Percentiles rank a stretch among this genome's conserved stretches.
phyloP scores from a whole-genome alignment of 2,888 invertebrate species.

The Acrobasis suavella region DNA sequence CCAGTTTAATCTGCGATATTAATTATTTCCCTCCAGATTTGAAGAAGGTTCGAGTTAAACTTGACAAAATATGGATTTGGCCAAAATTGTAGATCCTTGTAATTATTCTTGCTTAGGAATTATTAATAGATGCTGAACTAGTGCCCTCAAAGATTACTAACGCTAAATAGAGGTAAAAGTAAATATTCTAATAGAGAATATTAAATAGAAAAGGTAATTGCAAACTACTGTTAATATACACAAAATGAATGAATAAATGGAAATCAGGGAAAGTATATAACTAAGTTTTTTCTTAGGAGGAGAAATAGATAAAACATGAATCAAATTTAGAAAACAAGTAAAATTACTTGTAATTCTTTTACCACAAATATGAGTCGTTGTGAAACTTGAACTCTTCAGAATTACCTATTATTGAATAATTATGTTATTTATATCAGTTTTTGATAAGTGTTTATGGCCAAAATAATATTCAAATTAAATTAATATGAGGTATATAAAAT shows the following conservation, averaged over 20 bases:
- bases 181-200: neutral
- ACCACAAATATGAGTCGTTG: no score
- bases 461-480: no score
- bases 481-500: no score
- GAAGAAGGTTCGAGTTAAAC: constrained; percentile 37
- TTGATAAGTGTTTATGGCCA: no score
- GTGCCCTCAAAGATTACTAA: neutral
- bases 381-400: no score
- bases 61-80: constrained; percentile 39
- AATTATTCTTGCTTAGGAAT: neutral
- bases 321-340: no score
- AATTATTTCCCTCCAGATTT: constrained; percentile 48
- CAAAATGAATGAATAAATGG: neutral
- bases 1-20: constrained; percentile 48
- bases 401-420: no score
- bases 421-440: no score
- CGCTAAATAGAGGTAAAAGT: neutral
- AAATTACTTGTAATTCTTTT: no score
- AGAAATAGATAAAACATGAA: no score
- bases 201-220: neutral
- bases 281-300: no score
- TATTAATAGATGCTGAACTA: constrained; percentile 1
- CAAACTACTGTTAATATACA: neutral
- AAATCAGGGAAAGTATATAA: no score
- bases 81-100: constrained; percentile 25